Evolutionary conservation across 2,888 invertebrate genomes (phyloP).

Genomic region (Psococerastis gibbosa): DNA sequence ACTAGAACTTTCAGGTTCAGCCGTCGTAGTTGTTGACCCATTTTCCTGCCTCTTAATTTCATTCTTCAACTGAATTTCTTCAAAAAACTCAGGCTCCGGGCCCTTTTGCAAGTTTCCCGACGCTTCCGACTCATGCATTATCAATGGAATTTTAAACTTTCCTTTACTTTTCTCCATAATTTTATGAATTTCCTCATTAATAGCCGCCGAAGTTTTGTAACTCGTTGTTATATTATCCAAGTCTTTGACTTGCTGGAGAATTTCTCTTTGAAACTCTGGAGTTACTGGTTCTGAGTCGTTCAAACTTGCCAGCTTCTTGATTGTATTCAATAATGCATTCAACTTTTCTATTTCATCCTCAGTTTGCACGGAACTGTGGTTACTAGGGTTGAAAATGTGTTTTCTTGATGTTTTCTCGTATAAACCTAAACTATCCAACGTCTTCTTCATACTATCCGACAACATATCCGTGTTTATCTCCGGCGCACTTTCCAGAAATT

Average conservation of each 20-base stretch:
- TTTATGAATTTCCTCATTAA: constrained; percentile 8
- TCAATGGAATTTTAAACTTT: neutral
- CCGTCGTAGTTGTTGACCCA: constrained; percentile 11
- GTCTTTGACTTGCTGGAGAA: constrained; percentile 9
- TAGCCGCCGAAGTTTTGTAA: constrained; percentile 7
- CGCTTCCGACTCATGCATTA: neutral
- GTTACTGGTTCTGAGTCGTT: constrained; percentile 20
- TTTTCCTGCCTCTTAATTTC: constrained; percentile 32
- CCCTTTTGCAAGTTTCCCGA: neutral
- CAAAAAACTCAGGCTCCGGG: constrained; percentile 27
- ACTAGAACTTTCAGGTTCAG: neutral
- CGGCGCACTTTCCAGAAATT: neutral
- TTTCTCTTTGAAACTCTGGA: constrained; percentile 6
- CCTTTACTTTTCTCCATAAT: constrained; percentile 7
- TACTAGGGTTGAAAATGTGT: constrained; percentile 27
- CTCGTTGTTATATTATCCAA: constrained; percentile 11
- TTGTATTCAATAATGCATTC: constrained; percentile 29
- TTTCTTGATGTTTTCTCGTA: constrained; percentile 14
- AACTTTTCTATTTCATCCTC: constrained; percentile 32
- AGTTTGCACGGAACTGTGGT: constrained; percentile 20
- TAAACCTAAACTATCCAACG: constrained; percentile 27
- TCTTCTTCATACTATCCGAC: constrained; percentile 24
- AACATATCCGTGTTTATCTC: constrained; percentile 17
- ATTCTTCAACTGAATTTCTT: constrained; percentile 26
- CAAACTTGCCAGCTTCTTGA: constrained; percentile 26